Percentiles rank a stretch among this genome's conserved stretches.
Conservation (phyloP, 2,797 vertebrate species). For the Alosa sapidissima region DNA sequence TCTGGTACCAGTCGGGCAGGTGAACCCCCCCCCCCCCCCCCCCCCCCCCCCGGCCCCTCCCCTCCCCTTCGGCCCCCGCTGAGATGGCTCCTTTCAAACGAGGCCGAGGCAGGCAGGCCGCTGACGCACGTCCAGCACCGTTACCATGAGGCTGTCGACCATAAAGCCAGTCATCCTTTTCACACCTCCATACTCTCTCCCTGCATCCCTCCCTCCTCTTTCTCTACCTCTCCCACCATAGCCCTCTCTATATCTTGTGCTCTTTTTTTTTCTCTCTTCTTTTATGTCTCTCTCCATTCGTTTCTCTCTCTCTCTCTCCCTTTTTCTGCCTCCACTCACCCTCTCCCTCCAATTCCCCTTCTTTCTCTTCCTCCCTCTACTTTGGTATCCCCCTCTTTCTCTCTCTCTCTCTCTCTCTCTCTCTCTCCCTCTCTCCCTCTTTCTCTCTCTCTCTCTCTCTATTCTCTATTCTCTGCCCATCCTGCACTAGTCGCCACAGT, state of each 20-base stretch:
- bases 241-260: no score
- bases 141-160: slow-evolving; percentile 53
- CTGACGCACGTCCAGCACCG: slow-evolving; percentile 45
- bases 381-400: neutral
- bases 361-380: neutral
- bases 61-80: slow-evolving; percentile 11
- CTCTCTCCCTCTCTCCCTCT: neutral
- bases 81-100: slow-evolving; percentile 42
- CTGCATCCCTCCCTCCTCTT: slow-evolving; percentile 11
- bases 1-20: slow-evolving; percentile 25
- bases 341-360: neutral
- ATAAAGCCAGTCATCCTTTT: slow-evolving; percentile 57
- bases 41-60: no score
- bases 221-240: no score
- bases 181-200: slow-evolving; percentile 45
- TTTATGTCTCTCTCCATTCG: neutral
- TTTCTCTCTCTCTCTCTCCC: neutral
- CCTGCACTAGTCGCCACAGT: slow-evolving; percentile 56
- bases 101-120: slow-evolving; percentile 35
- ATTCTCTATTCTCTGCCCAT: slow-evolving; percentile 29
- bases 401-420: neutral
- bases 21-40: no score
- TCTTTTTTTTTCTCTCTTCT: slow-evolving; percentile 17
- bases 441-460: neutral
- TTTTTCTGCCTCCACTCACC: neutral